Percentiles rank a stretch among this genome's conserved stretches.
phyloP scores from a whole-genome alignment of 2,113 vertebrate species.

The Elgaria multicarinata region DNA sequence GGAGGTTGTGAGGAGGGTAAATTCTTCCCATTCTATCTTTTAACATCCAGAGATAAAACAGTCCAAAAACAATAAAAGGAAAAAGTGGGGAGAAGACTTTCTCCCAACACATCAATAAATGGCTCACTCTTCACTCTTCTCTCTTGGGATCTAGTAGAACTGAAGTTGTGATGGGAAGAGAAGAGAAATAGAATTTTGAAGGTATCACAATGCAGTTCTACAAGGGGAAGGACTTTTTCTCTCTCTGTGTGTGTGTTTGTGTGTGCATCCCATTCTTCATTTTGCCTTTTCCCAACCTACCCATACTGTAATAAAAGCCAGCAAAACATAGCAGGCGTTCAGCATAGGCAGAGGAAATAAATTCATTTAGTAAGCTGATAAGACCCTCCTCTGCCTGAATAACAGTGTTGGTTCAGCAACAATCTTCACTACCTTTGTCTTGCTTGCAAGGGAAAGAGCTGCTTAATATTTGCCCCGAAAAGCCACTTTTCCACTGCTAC shows the following conservation, averaged over 20 bases:
- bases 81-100: constrained; percentile 14
- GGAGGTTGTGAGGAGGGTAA: background rate
- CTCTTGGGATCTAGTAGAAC: constrained; percentile 52
- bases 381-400: constrained; percentile 41
- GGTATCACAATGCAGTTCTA: constrained; percentile 35
- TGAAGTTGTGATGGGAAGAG: constrained; percentile 2
- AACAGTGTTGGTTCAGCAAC: constrained; percentile 64
- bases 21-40: background rate
- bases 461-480: background rate
- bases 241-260: too few relatives aligned
- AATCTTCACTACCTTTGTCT: constrained; percentile 29
- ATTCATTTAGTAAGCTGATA: constrained; percentile 63
- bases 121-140: constrained; percentile 52
- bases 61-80: constrained; percentile 4
- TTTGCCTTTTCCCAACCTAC: background rate
- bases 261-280: constrained; percentile 17
- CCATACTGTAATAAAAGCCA: constrained; percentile 36
- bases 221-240: constrained; percentile 55
- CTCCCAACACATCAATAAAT: constrained; percentile 58
- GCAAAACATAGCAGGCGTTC: constrained; percentile 58
- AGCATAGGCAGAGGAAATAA: constrained; percentile 68
- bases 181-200: constrained; percentile 1
- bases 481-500: background rate
- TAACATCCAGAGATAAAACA: constrained; percentile 4
- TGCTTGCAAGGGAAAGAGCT: background rate